Percentiles rank a stretch among this genome's conserved stretches.
Evolutionary conservation across 2,888 invertebrate genomes (phyloP).

Genomic region (Abrostola tripartita): DNA sequence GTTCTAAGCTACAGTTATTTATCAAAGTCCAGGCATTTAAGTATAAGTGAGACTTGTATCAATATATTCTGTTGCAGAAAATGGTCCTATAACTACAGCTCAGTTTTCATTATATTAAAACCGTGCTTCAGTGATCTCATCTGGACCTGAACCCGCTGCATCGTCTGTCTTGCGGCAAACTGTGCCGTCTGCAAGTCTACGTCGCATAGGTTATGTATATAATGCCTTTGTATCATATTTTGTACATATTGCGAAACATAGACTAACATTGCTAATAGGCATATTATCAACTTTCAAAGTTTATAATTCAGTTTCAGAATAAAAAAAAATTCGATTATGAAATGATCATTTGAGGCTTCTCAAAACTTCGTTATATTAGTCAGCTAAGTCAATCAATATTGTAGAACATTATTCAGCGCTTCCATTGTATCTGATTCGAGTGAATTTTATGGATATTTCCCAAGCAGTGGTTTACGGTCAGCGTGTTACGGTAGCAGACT

Average conservation of each 20-base stretch:
- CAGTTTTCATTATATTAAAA: too few relatives aligned
- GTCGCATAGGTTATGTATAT: constrained; percentile 33
- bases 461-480: constrained; percentile 8
- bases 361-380: too few relatives aligned
- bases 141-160: constrained; percentile 9
- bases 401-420: background rate
- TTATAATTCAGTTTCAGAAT: constrained; percentile 19
- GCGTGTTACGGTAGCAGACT: constrained; percentile 6
- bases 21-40: too few relatives aligned
- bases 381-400: background rate
- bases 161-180: constrained; percentile 15
- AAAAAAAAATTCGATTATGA: too few relatives aligned
- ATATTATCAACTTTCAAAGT: background rate
- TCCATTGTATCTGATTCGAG: constrained; percentile 16
- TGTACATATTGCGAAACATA: constrained; percentile 20
- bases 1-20: too few relatives aligned
- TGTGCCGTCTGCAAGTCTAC: constrained; percentile 20
- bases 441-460: constrained; percentile 12
- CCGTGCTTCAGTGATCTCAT: background rate
- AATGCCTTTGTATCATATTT: constrained; percentile 23
- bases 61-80: too few relatives aligned
- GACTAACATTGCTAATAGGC: constrained; percentile 13
- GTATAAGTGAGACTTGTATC: too few relatives aligned
- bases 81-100: too few relatives aligned
- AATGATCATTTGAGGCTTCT: too few relatives aligned